These are phyloP conservation scores for Sigmodon hispidus DNA, from an alignment of 2,113 vertebrate species.

Conservation along the genomic window DNA sequence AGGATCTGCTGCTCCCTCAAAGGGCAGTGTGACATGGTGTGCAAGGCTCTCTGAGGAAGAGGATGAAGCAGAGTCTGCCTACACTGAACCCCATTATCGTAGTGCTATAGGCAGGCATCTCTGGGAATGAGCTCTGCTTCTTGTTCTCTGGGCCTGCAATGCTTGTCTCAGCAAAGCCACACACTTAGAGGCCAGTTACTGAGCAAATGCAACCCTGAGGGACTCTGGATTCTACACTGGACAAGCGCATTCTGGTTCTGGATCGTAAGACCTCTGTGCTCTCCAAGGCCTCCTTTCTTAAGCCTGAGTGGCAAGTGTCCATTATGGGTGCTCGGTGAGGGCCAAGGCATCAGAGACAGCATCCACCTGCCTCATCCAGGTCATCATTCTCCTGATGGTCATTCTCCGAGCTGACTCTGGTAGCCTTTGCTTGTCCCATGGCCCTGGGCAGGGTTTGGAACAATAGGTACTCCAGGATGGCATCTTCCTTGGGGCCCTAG, in stretches of 20 bases:
- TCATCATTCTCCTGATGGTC: background rate
- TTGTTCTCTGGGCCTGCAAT: background rate
- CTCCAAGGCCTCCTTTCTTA: background rate
- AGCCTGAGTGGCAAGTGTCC: fast-evolving
- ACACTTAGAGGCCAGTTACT: background rate
- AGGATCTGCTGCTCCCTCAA: background rate
- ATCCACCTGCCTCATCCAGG: background rate
- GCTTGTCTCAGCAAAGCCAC: background rate
- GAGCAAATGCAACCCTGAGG: background rate
- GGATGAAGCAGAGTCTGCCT: background rate
- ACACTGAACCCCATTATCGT: too few relatives aligned
- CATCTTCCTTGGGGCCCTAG: background rate
- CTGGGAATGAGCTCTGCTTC: background rate
- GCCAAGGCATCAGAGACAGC: too few relatives aligned
- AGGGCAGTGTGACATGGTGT: fast-evolving
- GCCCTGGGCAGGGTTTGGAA: background rate
- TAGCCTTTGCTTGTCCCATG: background rate
- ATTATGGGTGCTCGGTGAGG: too few relatives aligned
- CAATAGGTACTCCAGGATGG: background rate
- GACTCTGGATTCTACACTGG: background rate
- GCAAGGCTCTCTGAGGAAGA: fast-evolving
- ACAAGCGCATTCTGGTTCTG: background rate
- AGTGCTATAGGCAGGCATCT: fast-evolving
- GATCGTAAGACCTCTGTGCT: background rate
- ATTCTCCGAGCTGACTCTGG: background rate